A percentile compares a stretch with the other conserved stretches of the same genome.
Conservation (phyloP, 2,888 invertebrate genomes). For the Nomada fabriciana region DNA sequence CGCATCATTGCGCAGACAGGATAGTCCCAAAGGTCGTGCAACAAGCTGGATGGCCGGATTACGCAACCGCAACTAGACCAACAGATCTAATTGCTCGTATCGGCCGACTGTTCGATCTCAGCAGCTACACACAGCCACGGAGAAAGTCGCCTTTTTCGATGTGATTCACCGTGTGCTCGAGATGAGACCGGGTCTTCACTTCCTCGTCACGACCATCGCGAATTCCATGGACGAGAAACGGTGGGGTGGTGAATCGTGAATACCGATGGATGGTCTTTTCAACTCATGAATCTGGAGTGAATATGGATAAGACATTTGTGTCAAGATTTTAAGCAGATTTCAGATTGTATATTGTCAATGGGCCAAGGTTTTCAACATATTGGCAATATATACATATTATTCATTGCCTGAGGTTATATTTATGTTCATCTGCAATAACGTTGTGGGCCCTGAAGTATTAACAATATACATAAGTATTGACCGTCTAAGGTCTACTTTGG, state of each 20-base stretch:
- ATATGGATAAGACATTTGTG: too few relatives aligned
- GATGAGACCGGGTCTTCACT: constrained; percentile 37
- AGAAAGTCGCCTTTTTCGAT: constrained; percentile 65
- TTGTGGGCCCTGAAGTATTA: not conserved
- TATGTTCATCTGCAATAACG: not conserved
- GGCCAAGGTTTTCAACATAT: too few relatives aligned
- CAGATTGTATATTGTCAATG: too few relatives aligned
- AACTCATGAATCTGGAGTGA: not conserved
- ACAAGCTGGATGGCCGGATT: constrained; percentile 59
- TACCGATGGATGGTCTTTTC: not conserved
- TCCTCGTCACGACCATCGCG: constrained; percentile 67
- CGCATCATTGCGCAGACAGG: constrained; percentile 50
- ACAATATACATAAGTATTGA: too few relatives aligned
- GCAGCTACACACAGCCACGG: constrained; percentile 45
- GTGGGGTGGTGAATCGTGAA: not conserved
- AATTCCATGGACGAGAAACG: constrained; percentile 21
- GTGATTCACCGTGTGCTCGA: not conserved
- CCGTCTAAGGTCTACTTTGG: too few relatives aligned
- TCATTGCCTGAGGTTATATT: too few relatives aligned
- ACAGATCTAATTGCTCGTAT: constrained; percentile 62
- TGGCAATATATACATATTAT: too few relatives aligned
- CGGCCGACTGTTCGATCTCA: constrained; percentile 40
- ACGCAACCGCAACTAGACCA: constrained; percentile 67
- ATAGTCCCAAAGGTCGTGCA: constrained; percentile 60
- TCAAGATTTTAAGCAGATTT: too few relatives aligned